Evolutionary conservation across 2,113 vertebrate species (phyloP).

Genomic region (Triplophysa siluroides): DNA sequence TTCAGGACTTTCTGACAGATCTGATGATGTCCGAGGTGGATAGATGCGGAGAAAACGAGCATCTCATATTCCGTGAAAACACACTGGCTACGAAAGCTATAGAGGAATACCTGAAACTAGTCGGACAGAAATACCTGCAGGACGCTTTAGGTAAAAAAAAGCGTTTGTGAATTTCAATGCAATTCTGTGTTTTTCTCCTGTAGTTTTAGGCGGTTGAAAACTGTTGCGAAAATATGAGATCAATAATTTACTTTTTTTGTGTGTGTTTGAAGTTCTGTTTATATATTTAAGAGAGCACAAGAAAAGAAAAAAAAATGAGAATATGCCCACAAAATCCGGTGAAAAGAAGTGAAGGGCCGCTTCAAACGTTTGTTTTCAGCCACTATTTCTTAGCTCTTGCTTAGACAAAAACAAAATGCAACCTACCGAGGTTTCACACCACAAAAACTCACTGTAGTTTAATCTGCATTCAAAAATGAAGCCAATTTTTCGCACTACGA

Average conservation of each 20-base stretch:
- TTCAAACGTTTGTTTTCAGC: neutral
- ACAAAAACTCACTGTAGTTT: too few relatives aligned
- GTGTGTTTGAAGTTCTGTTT: conserved; percentile 43
- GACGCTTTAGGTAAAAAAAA: conserved; percentile 87
- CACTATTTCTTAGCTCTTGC: neutral
- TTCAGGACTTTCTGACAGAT: conserved; percentile 95
- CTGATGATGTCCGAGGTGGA: conserved; percentile 99
- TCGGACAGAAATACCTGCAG: conserved; percentile 97
- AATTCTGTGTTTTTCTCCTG: neutral
- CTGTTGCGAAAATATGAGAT: conserved; percentile 33
- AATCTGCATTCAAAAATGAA: too few relatives aligned
- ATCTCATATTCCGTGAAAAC: conserved; percentile 97
- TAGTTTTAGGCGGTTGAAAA: neutral
- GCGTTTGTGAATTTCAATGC: neutral
- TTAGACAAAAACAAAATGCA: neutral
- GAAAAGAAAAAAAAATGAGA: too few relatives aligned
- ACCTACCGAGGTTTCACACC: neutral
- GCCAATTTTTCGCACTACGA: too few relatives aligned
- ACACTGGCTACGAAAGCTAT: conserved; percentile 96
- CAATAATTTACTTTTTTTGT: conserved; percentile 25
- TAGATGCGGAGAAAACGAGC: conserved; percentile 96
- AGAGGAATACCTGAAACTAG: conserved; percentile 95
- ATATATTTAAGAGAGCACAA: conserved; percentile 47
- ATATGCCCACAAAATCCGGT: neutral
- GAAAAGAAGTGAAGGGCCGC: neutral